Evolutionary conservation across 2,888 invertebrate species (phyloP).

Genomic region (Eulithis testata): DNA sequence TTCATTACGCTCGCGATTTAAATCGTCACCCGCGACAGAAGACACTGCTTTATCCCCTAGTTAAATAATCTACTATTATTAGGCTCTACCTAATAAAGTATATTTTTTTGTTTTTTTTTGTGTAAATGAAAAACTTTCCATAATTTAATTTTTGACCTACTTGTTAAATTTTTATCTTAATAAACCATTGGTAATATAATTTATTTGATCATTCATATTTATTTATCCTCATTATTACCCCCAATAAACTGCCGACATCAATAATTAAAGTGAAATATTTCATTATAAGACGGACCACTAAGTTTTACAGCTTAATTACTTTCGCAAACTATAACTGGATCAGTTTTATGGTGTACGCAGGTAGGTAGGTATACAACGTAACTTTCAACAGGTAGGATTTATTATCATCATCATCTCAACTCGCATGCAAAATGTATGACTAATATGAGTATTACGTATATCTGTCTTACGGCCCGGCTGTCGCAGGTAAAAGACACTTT

Average conservation of each 20-base stretch:
- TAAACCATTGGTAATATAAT: constrained; percentile 37
- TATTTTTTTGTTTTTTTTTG: no score
- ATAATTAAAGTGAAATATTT: constrained; percentile 77
- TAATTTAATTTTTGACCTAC: neutral
- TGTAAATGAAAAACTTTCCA: no score
- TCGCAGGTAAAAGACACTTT: no score
- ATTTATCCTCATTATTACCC: constrained; percentile 60
- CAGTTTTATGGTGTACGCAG: constrained; percentile 63
- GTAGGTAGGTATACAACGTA: constrained; percentile 50
- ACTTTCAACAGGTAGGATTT: constrained; percentile 45
- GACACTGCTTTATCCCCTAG: no score
- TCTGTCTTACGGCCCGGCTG: no score
- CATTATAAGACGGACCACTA: constrained; percentile 75
- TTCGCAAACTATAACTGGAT: constrained; percentile 79
- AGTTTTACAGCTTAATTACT: constrained; percentile 81
- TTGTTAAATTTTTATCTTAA: neutral
- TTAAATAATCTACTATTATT: no score
- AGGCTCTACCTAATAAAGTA: no score
- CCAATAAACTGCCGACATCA: constrained; percentile 71
- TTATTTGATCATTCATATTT: constrained; percentile 54
- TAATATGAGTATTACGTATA: neutral
- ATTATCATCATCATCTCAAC: constrained; percentile 34
- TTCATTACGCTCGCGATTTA: no score
- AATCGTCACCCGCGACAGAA: no score
- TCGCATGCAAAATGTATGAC: neutral